A percentile compares a stretch with the other conserved stretches of the same genome.
Evolutionary conservation across 2,113 vertebrate genomes (phyloP).

Genomic region (Hymenochirus boettgeri): DNA sequence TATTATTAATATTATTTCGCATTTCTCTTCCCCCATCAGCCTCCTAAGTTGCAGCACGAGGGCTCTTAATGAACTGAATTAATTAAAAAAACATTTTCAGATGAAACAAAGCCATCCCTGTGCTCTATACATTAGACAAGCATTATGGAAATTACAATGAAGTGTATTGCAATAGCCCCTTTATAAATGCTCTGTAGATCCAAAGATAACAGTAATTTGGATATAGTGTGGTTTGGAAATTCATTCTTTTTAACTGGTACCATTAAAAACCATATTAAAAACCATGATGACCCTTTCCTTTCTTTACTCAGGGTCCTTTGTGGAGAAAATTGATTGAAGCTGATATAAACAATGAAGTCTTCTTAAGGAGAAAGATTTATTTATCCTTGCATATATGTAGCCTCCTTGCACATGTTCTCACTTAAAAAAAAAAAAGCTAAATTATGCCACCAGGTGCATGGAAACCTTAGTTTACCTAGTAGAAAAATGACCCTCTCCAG

Average conservation of each 20-base stretch:
- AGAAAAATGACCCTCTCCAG: no score
- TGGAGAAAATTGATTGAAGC: conserved; percentile 36
- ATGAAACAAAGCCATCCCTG: conserved; percentile 58
- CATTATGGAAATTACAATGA: conserved; percentile 67
- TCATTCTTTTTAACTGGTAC: conserved; percentile 54
- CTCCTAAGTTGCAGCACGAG: conserved; percentile 57
- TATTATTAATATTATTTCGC: background rate
- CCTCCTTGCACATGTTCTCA: background rate
- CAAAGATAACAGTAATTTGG: conserved; percentile 59
- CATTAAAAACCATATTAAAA: conserved; percentile 58
- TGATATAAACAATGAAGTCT: background rate
- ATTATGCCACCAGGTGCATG: no score
- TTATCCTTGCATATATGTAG: background rate
- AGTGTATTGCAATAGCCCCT: conserved; percentile 59
- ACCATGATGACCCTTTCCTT: conserved; percentile 56
- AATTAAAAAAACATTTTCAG: conserved; percentile 69
- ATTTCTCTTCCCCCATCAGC: background rate
- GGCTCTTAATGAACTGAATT: conserved; percentile 67
- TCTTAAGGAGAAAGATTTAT: background rate
- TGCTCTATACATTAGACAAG: conserved; percentile 65
- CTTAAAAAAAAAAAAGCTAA: no score
- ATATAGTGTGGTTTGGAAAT: conserved; percentile 59
- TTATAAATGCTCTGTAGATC: conserved; percentile 62
- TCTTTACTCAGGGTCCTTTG: conserved; percentile 24
- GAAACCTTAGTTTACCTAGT: no score